A percentile compares a stretch with the other conserved stretches of the same genome.
phyloP scores from a whole-genome alignment of 2,888 invertebrate species.

The Aquatica leii region DNA sequence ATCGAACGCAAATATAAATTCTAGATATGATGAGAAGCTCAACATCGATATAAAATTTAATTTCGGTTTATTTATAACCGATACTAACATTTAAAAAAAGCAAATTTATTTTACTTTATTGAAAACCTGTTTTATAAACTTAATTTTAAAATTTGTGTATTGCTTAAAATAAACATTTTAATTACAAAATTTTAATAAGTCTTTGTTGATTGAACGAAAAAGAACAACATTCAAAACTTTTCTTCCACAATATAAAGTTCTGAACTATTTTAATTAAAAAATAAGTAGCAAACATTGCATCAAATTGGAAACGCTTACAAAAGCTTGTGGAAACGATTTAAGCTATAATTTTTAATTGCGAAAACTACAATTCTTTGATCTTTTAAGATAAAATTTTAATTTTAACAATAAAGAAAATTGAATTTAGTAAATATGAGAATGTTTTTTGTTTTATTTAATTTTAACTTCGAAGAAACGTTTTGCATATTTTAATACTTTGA shows the following conservation, averaged over 20 bases:
- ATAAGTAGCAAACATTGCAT: conserved; percentile 18
- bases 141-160: too few species aligned
- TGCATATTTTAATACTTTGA: neutral
- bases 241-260: conserved; percentile 14
- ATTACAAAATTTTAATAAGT: conserved; percentile 11
- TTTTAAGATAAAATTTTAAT: too few species aligned
- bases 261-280: conserved; percentile 30
- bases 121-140: too few species aligned
- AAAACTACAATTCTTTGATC: conserved; percentile 17
- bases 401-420: too few species aligned
- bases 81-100: conserved; percentile 20
- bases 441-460: too few species aligned
- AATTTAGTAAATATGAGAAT: too few species aligned
- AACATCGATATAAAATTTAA: conserved; percentile 15
- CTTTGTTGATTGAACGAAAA: conserved; percentile 15
- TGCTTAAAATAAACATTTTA: conserved; percentile 12
- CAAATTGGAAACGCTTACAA: conserved; percentile 13
- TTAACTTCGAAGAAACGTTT: too few species aligned
- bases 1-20: conserved; percentile 29
- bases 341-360: conserved; percentile 21
- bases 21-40: conserved; percentile 9
- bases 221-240: neutral
- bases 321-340: conserved; percentile 6
- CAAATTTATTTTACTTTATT: too few species aligned
- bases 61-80: neutral